Conservation (phyloP, 2,888 invertebrate species). For the Drosophila anomalata region DNA sequence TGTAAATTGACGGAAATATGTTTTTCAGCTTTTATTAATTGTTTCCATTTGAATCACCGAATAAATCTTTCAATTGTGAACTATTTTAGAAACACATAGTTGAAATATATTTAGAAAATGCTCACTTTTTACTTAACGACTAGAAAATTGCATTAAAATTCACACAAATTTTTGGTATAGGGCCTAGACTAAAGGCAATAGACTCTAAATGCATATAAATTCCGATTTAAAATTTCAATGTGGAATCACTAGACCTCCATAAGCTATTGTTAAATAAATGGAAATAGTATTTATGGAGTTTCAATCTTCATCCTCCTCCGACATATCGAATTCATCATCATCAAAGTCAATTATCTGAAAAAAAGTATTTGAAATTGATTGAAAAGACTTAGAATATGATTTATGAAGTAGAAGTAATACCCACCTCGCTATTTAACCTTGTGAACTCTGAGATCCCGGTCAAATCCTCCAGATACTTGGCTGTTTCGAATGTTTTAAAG, state of each 20-base stretch:
- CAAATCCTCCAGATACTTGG: slow-evolving; percentile 92
- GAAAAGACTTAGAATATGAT: too few species aligned
- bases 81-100: not conserved
- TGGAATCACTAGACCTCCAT: not conserved
- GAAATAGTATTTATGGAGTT: not conserved
- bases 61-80: not conserved
- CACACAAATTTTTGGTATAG: slow-evolving; percentile 17
- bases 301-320: slow-evolving; percentile 68
- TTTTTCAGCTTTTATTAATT: not conserved
- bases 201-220: slow-evolving; percentile 25
- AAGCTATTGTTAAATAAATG: not conserved
- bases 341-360: slow-evolving; percentile 82
- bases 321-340: slow-evolving; percentile 81
- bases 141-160: slow-evolving; percentile 12
- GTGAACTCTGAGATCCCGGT: slow-evolving; percentile 90
- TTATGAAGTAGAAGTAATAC: too few species aligned
- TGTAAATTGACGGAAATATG: slow-evolving; percentile 25
- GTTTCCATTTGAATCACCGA: not conserved
- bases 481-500: slow-evolving; percentile 91
- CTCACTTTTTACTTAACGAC: slow-evolving; percentile 25
- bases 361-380: not conserved
- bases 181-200: not conserved
- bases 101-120: slow-evolving; percentile 1
- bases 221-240: not conserved
- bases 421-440: slow-evolving; percentile 86